Conservation (phyloP, 2,113 vertebrate genomes). For the Capra hircus region DNA sequence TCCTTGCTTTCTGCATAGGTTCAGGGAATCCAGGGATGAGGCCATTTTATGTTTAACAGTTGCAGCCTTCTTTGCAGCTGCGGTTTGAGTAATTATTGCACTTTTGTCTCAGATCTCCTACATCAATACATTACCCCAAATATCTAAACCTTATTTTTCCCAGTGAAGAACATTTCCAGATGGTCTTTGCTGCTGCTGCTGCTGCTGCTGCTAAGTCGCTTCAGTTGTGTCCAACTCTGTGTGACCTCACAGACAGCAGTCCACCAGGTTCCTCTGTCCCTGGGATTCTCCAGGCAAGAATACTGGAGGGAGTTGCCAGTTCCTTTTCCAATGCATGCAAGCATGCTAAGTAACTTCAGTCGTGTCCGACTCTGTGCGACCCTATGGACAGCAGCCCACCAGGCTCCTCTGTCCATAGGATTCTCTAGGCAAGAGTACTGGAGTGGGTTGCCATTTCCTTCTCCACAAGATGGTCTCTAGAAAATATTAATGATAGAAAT, state of each 20-base stretch:
- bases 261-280: not conserved
- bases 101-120: not conserved
- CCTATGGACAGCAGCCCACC: too few species aligned
- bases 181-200: not conserved
- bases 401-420: too few species aligned
- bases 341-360: too few species aligned
- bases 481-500: not conserved
- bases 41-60: fast-evolving
- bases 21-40: not conserved
- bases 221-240: not conserved
- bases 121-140: not conserved
- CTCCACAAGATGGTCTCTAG: not conserved
- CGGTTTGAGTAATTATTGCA: not conserved
- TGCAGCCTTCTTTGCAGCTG: not conserved
- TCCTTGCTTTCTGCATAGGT: not conserved
- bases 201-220: not conserved
- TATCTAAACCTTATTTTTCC: not conserved
- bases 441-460: not conserved
- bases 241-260: fast-evolving
- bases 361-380: too few species aligned
- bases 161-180: not conserved
- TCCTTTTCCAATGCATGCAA: too few species aligned
- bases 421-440: not conserved
- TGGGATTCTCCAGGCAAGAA: not conserved
- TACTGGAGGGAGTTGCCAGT: not conserved